Evolutionary conservation across 2,797 vertebrate species (phyloP), one percentile per base, ranked within the genome.

Genomic region (Ceryle rudis): DNA sequence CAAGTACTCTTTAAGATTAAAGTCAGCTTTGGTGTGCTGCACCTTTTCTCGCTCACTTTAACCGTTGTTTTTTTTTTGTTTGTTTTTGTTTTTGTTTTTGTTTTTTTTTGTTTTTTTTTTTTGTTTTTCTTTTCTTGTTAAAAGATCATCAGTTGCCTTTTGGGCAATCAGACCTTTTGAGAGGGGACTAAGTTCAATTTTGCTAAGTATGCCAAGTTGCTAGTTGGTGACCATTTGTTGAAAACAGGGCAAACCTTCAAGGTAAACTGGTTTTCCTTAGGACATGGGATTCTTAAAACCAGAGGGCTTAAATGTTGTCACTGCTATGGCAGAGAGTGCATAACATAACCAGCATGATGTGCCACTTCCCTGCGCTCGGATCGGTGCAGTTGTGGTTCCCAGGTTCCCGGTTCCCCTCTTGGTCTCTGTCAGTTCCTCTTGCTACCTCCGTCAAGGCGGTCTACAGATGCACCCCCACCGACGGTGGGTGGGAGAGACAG

Each of bases 371-470:
- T 20, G 29, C 1, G 2, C 29, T 29, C 3, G 5, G 37, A 33
- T 77, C 2, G 0, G 7, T 4, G 17, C 1, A 1, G 11, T 19
- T 54, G 31, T 37, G 64, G 62, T 66, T 79, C 52, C 64, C 2
- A 3, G 12, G 49, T 79, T 80, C 67, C 85, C 1, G 1, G 39
- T 87, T 92, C 69, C 60, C 54, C 35, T 83, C 73, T 80, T 4
- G 0, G 15, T 92, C n/a, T 75, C 62, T 51, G n/a, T 65, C 39
- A 67, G 47, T 64, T 89, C 94, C 78, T 80, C 64, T 65, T 47
- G 79, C 17, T 11, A 7, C 10, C 67, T 70, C 46, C 0, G 0
- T 22, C 4, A 2, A 42, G 46, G 35, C 0, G 0, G 18, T 47
- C 51, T 42, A 46, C 3, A 14, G 55, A 54, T 55, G 39, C n/a